These are phyloP conservation scores for Zhuqinia jingwanae DNA, from an alignment of 2,888 invertebrate genomes.

Conservation along the genomic window DNA sequence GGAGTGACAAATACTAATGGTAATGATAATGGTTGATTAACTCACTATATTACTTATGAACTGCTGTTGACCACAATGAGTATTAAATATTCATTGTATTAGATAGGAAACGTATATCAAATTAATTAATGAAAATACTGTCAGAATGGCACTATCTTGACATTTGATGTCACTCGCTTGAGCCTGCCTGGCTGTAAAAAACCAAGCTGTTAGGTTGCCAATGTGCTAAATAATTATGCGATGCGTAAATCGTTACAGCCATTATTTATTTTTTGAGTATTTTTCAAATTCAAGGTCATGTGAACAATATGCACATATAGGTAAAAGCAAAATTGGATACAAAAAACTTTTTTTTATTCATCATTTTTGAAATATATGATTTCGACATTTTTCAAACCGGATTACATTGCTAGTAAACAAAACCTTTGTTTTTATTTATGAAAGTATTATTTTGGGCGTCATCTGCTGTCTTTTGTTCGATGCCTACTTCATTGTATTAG, in stretches of 20 bases:
- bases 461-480: too few relatives aligned
- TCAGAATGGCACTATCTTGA: slow-evolving; percentile 38
- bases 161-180: slow-evolving; percentile 21
- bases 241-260: background rate
- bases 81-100: background rate
- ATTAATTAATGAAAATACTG: background rate
- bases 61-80: background rate
- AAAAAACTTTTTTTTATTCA: background rate
- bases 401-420: too few relatives aligned
- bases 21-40: background rate
- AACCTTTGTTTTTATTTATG: too few relatives aligned
- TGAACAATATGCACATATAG: background rate
- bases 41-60: background rate
- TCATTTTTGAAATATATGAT: background rate
- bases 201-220: background rate
- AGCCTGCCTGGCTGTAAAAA: background rate
- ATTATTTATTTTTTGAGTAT: slow-evolving; percentile 6
- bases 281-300: slow-evolving; percentile 3
- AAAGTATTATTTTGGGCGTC: too few relatives aligned
- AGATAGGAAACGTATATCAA: too few relatives aligned
- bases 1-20: background rate
- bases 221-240: slow-evolving; percentile 14
- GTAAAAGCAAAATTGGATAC: background rate
- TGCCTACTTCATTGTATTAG: too few relatives aligned
- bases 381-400: background rate